phyloP scores from a whole-genome alignment of 2,888 invertebrate species.

The Meta bourneti region DNA sequence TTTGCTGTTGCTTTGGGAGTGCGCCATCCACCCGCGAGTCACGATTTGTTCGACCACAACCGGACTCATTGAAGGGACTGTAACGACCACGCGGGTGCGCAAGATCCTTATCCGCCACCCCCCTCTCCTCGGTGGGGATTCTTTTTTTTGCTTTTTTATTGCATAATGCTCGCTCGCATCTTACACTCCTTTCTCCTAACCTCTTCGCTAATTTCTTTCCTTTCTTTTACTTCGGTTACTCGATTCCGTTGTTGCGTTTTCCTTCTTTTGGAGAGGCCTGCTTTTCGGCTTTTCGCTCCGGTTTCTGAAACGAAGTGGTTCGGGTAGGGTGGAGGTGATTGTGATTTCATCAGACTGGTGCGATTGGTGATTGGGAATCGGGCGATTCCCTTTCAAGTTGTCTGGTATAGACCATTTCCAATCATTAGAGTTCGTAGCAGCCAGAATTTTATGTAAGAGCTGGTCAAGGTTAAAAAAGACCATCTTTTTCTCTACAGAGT shows the following conservation, averaged over 20 bases:
- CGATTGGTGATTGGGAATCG: too few species aligned
- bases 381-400: too few species aligned
- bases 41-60: constrained; percentile 72
- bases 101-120: constrained; percentile 66
- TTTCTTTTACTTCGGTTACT: neutral
- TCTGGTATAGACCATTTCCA: too few species aligned
- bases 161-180: too few species aligned
- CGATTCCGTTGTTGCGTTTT: neutral
- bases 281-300: neutral
- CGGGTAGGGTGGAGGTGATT: too few species aligned
- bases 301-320: too few species aligned
- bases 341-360: too few species aligned
- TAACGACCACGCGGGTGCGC: constrained; percentile 59
- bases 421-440: too few species aligned
- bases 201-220: neutral
- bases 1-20: neutral
- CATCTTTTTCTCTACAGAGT: too few species aligned
- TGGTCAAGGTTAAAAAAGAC: too few species aligned
- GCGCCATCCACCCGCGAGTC: constrained; percentile 57
- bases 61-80: constrained; percentile 52
- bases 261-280: neutral
- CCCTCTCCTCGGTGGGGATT: neutral
- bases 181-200: neutral
- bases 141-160: constrained; percentile 6
- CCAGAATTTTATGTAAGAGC: too few species aligned